These are phyloP conservation scores for Platysteira castanea DNA, from an alignment of 2,113 vertebrate genomes.

Conservation along the genomic window DNA sequence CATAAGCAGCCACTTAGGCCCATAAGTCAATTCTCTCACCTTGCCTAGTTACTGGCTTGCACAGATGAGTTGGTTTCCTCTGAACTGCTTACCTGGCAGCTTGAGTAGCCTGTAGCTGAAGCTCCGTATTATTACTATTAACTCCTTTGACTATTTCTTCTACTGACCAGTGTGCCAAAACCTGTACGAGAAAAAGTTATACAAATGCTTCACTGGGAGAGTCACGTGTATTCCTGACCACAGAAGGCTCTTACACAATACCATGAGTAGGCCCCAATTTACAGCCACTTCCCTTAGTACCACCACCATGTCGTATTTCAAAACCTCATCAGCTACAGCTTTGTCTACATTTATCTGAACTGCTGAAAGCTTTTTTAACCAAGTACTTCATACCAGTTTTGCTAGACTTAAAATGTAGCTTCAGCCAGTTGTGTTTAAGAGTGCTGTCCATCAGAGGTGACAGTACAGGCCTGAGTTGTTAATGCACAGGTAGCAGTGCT, in stretches of 20 bases:
- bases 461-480: neutral
- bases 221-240: accelerated
- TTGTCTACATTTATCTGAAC: neutral
- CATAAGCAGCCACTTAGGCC: neutral
- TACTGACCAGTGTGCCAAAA: conserved; percentile 81
- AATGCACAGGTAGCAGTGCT: accelerated
- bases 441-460: neutral
- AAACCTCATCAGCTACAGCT: neutral
- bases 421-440: neutral
- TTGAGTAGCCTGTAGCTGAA: conserved; percentile 87
- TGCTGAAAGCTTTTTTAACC: neutral
- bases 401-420: neutral
- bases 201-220: neutral
- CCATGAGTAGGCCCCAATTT: accelerated
- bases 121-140: conserved; percentile 74
- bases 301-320: neutral
- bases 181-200: conserved; percentile 53
- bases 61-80: neutral
- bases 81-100: conserved; percentile 81
- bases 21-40: neutral
- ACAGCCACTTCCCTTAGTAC: neutral
- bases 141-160: conserved; percentile 86
- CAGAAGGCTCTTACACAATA: neutral
- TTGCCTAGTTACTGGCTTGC: neutral
- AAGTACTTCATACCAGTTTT: neutral